Base-by-base conservation (phyloP, 2,888 invertebrate species). In the Andrena marginata region DNA sequence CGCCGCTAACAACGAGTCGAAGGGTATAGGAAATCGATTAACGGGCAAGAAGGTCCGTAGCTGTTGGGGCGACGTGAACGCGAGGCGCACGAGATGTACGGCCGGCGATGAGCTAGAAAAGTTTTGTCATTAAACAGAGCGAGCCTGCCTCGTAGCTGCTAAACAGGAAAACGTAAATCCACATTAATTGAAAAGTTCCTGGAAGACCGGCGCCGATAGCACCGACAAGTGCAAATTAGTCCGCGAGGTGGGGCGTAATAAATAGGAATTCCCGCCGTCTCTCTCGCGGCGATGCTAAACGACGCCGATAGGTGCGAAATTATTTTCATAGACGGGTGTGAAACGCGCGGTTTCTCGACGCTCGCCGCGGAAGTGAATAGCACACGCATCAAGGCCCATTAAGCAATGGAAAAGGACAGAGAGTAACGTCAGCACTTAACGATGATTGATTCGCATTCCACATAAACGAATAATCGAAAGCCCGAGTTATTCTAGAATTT, bases 101-200 rank as follows among this genome's bases (percentile, higher is more conserved):
- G 42, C 16, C 42, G 42, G 5, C 16, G 42, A 42, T 16, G 42
- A 16, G 42, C 42, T 42, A 42, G 42, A 16, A 42, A 31, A 62
- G 49, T 65, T 49, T 49, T n/a, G 8, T 16, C n/a, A 29, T 49
- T 29, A 33, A 29, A 29, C 3, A 13, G 59, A 13, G 48, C 56
- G 8, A 1, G 26, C 16, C 8, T 10, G 74, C 0, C n/a, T 31
- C 33, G 74, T n/a, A 10, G 26, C 6, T 49, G 10, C 23, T 20
- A 35, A 49, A 73, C 48, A 13, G 68, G 69, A 51, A 80, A 62
- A 8, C 51, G 73, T 62, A 64, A 73, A 77, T 48, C 63, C 51
- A 35, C 51, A 64, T 83, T 84, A 78, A 82, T 82, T 69, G 59
- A 82, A 82, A 70, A 62, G 54, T 74, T 84, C 48, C 35, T 63